These are phyloP conservation scores for Nasonia oneida DNA, from an alignment of 2,888 invertebrate genomes.

Conservation along the genomic window DNA sequence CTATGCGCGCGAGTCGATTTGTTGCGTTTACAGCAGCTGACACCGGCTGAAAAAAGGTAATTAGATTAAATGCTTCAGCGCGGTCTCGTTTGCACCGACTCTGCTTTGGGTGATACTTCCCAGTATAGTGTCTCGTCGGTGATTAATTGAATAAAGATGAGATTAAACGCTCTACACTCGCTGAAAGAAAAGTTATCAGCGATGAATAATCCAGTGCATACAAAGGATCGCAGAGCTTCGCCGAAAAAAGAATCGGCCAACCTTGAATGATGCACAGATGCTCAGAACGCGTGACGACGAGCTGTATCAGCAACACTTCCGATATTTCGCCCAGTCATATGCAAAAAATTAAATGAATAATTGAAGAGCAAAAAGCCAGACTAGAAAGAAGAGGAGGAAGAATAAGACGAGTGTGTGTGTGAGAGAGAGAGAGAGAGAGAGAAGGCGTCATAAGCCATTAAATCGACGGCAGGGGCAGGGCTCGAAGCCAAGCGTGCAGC, in stretches of 20 bases:
- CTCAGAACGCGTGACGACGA: slow-evolving; percentile 31
- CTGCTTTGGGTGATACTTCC: not conserved
- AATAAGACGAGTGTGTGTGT: not conserved
- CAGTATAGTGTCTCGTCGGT: not conserved
- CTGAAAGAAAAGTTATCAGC: slow-evolving; percentile 27
- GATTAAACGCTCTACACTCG: not conserved
- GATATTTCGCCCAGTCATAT: slow-evolving; percentile 36
- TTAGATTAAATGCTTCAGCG: not conserved
- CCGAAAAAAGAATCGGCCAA: not conserved
- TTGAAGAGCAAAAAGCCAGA: slow-evolving; percentile 35
- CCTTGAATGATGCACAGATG: not conserved
- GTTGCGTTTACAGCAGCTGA: not conserved
- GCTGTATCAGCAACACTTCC: not conserved
- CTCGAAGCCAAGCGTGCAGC: slow-evolving; percentile 35
- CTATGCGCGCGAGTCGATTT: not conserved
- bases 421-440: not conserved
- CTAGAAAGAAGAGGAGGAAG: slow-evolving; percentile 1
- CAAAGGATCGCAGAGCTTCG: not conserved
- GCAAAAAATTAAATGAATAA: slow-evolving; percentile 53
- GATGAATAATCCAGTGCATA: not conserved
- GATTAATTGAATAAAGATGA: not conserved
- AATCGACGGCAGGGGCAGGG: slow-evolving; percentile 30
- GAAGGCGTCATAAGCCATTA: slow-evolving; percentile 51
- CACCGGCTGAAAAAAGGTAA: not conserved
- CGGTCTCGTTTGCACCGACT: not conserved